phyloP scores from a whole-genome alignment of 2,797 vertebrate species.

The Nothura maculosa region DNA sequence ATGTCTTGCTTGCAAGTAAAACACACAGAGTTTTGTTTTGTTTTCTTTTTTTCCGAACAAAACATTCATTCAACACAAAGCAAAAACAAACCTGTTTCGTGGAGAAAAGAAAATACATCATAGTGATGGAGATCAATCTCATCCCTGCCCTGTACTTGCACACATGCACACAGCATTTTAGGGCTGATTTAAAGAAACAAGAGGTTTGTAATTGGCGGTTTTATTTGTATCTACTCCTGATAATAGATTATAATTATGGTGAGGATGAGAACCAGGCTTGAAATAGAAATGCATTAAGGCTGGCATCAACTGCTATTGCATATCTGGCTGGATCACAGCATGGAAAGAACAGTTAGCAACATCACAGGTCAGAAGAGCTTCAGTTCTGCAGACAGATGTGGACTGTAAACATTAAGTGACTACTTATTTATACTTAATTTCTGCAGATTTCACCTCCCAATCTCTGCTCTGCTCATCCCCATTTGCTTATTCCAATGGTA shows the following conservation, averaged over 20 bases:
- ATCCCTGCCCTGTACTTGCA: background rate
- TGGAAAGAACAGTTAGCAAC: conserved; percentile 18
- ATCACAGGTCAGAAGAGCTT: background rate
- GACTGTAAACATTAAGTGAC: conserved; percentile 1
- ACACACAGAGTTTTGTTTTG: too few relatives aligned
- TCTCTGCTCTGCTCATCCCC: background rate
- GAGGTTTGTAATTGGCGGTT: conserved; percentile 2
- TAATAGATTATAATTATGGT: conserved; percentile 23
- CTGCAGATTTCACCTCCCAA: background rate
- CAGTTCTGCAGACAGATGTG: background rate
- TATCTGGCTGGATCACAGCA: conserved; percentile 20
- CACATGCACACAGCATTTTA: background rate
- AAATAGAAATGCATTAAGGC: background rate
- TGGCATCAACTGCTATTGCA: background rate
- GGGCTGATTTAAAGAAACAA: background rate
- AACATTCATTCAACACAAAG: background rate
- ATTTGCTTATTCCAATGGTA: background rate
- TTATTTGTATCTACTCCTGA: background rate
- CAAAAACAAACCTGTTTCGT: background rate
- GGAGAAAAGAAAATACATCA: background rate
- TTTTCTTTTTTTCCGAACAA: background rate
- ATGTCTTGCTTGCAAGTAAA: background rate
- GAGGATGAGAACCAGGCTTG: conserved; percentile 4
- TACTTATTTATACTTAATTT: background rate
- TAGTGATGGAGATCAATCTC: background rate